A percentile compares a stretch with the other conserved stretches of the same genome.
Conservation (phyloP, 1,140 invertebrate genomes). For the Ceratina calcarata region DNA sequence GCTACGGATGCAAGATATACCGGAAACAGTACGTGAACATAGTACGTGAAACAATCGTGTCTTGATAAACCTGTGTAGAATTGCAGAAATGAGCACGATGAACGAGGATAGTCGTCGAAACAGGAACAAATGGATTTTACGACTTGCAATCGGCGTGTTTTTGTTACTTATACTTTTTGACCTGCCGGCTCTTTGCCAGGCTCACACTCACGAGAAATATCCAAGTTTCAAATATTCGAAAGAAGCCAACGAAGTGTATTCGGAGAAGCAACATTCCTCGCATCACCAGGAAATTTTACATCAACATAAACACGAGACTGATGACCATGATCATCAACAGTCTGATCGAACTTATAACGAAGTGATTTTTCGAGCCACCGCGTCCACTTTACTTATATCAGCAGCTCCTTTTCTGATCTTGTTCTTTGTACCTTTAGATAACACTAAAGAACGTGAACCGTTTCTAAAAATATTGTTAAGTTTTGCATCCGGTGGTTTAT, state of each 20-base stretch:
- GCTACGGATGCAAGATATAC: slow-evolving; percentile 42
- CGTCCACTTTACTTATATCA: slow-evolving; percentile 95
- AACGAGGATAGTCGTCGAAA: slow-evolving; percentile 13
- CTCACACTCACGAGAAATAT: slow-evolving; percentile 78
- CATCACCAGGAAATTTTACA: slow-evolving; percentile 64
- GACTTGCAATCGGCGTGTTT: slow-evolving; percentile 25
- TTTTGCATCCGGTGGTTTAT: slow-evolving; percentile 96
- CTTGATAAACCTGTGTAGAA: slow-evolving; percentile 2
- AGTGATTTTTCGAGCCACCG: slow-evolving; percentile 91
- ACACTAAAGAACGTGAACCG: slow-evolving; percentile 90
- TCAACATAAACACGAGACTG: slow-evolving; percentile 63
- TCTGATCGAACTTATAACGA: slow-evolving; percentile 74
- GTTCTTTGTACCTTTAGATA: slow-evolving; percentile 95
- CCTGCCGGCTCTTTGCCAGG: slow-evolving; percentile 75
- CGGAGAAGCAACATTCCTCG: slow-evolving; percentile 75
- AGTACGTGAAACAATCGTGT: not conserved
- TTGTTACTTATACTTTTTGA: slow-evolving; percentile 76
- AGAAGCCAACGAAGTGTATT: slow-evolving; percentile 84
- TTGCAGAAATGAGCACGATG: slow-evolving; percentile 18
- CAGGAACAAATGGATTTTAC: slow-evolving; percentile 47
- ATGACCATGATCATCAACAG: slow-evolving; percentile 21
- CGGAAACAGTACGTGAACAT: not conserved
- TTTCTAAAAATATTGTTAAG: slow-evolving; percentile 94
- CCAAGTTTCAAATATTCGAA: slow-evolving; percentile 89
- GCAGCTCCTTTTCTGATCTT: slow-evolving; percentile 96